phyloP scores from a whole-genome alignment of 2,797 vertebrate species.

The Poecilia wingei region DNA sequence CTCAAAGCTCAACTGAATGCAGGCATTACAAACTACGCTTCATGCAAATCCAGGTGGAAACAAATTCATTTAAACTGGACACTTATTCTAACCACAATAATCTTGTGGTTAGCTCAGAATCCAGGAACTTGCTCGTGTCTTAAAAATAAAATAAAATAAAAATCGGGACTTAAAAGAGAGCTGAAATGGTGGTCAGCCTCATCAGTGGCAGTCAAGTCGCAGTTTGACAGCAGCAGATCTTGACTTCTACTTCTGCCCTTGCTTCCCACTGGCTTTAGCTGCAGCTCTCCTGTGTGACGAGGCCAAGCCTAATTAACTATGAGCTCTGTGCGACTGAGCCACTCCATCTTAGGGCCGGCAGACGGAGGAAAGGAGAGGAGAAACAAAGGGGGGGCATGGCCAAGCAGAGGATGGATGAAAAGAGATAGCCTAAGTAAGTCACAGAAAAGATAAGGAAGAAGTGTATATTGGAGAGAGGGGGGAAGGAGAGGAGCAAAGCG shows the following conservation, averaged over 20 bases:
- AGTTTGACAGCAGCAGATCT: slow-evolving; percentile 62
- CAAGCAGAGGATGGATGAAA: slow-evolving; percentile 62
- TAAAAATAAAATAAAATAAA: background rate
- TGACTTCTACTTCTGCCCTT: slow-evolving; percentile 69
- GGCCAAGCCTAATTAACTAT: slow-evolving; percentile 77
- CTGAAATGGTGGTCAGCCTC: slow-evolving; percentile 41
- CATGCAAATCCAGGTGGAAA: background rate
- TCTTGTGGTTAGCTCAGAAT: background rate
- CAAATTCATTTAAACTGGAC: background rate
- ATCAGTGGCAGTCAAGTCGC: slow-evolving; percentile 45
- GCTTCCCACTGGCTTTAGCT: slow-evolving; percentile 69
- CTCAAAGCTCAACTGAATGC: background rate
- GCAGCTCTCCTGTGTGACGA: slow-evolving; percentile 67
- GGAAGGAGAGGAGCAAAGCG: slow-evolving; percentile 25
- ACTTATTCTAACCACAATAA: too few relatives aligned
- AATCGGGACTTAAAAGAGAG: slow-evolving; percentile 24
- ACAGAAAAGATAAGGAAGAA: slow-evolving; percentile 55
- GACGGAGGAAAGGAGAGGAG: slow-evolving; percentile 44
- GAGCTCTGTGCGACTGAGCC: slow-evolving; percentile 70
- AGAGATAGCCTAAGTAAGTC: slow-evolving; percentile 58
- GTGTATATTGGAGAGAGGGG: slow-evolving; percentile 35
- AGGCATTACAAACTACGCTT: background rate
- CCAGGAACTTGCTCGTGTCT: background rate
- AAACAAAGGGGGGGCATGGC: slow-evolving; percentile 42
- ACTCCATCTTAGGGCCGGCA: slow-evolving; percentile 68